Percentiles rank a stretch among this genome's conserved stretches.
Conservation (phyloP, 2,888 invertebrate genomes). For the Minunthozetes semirufus region DNA sequence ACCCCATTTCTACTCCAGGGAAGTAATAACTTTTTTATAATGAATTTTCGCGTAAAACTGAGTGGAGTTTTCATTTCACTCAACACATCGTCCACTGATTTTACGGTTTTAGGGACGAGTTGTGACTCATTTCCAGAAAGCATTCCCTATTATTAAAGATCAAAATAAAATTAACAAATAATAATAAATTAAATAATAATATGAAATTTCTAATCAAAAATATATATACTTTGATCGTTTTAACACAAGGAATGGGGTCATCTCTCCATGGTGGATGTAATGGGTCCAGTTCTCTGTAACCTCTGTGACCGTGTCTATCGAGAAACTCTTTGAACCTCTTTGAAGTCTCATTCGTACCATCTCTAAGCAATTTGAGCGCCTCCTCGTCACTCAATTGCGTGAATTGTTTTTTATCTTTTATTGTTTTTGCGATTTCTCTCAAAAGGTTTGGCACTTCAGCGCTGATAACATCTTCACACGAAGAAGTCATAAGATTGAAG, state of each 20-base stretch:
- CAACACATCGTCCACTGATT: constrained; percentile 27
- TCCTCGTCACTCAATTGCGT: constrained; percentile 44
- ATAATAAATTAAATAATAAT: neutral
- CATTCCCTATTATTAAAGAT: neutral
- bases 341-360: constrained; percentile 53
- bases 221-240: neutral
- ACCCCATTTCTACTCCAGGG: constrained; percentile 59
- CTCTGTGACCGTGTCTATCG: constrained; percentile 64
- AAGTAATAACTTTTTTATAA: constrained; percentile 53
- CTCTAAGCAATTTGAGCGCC: constrained; percentile 57
- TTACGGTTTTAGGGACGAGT: no score
- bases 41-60: neutral
- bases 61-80: constrained; percentile 28
- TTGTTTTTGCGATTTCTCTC: constrained; percentile 13
- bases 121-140: no score
- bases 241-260: neutral
- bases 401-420: neutral
- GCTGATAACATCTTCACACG: constrained; percentile 32
- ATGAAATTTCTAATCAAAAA: neutral
- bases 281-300: constrained; percentile 48
- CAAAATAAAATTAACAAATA: neutral
- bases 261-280: constrained; percentile 14
- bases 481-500: constrained; percentile 1
- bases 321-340: constrained; percentile 57
- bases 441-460: constrained; percentile 33